A percentile compares a stretch with the other conserved stretches of the same genome.
Conservation (phyloP, 2,113 vertebrate species). For the Hyla sarda region DNA sequence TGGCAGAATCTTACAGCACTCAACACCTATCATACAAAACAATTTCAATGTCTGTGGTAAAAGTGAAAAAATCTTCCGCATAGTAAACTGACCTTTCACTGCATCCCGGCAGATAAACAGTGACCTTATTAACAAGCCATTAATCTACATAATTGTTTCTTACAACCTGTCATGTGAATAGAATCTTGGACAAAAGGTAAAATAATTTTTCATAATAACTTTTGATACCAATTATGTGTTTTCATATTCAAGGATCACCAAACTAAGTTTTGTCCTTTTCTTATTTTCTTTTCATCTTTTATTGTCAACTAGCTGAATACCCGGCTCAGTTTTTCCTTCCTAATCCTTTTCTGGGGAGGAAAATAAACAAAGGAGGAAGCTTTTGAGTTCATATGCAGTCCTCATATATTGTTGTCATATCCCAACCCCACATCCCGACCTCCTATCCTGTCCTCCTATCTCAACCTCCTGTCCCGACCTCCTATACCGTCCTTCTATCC, state of each 20-base stretch:
- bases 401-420: too few relatives aligned
- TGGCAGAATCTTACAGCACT: slow-evolving; percentile 10
- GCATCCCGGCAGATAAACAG: neutral
- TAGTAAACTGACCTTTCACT: slow-evolving; percentile 18
- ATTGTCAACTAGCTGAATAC: too few relatives aligned
- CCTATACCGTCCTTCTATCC: too few relatives aligned
- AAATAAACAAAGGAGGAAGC: too few relatives aligned
- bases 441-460: too few relatives aligned
- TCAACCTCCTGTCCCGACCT: too few relatives aligned
- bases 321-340: too few relatives aligned
- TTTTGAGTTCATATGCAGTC: too few relatives aligned
- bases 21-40: neutral
- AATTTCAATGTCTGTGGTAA: slow-evolving; percentile 11
- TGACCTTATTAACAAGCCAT: slow-evolving; percentile 18
- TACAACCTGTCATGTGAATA: neutral
- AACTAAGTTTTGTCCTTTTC: too few relatives aligned
- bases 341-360: too few relatives aligned
- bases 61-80: neutral
- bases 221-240: neutral
- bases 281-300: too few relatives aligned
- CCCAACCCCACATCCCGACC: too few relatives aligned
- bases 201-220: neutral
- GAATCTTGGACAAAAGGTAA: neutral
- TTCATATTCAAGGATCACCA: neutral
- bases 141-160: slow-evolving; percentile 19